Conservation (phyloP, 2,888 invertebrate species). For the Brenthis hecate region DNA sequence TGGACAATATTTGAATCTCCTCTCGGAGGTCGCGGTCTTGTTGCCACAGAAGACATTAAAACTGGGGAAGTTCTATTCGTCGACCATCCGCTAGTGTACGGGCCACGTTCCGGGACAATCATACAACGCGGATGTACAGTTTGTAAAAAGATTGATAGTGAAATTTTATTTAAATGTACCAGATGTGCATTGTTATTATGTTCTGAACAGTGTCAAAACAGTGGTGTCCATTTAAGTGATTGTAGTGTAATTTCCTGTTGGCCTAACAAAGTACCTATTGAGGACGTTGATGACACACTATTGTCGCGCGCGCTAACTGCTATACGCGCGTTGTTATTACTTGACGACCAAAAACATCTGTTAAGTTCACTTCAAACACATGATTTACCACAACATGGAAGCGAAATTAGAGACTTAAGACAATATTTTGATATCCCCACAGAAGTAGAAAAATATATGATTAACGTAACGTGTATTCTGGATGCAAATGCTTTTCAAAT, state of each 20-base stretch:
- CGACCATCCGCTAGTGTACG: constrained; percentile 86
- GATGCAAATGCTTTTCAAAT: constrained; percentile 88
- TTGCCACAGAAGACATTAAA: constrained; percentile 85
- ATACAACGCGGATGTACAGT: constrained; percentile 84
- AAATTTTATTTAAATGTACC: constrained; percentile 77
- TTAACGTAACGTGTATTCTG: constrained; percentile 82
- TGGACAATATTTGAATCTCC: constrained; percentile 85
- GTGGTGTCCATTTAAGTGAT: constrained; percentile 82
- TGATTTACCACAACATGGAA: constrained; percentile 76
- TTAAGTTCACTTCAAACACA: constrained; percentile 80
- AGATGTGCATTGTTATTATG: constrained; percentile 88
- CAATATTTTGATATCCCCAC: constrained; percentile 73
- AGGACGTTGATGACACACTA: constrained; percentile 61
- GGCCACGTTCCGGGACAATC: constrained; percentile 83
- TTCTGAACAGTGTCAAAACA: constrained; percentile 83
- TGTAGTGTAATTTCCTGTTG: constrained; percentile 84
- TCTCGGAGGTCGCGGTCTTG: constrained; percentile 87
- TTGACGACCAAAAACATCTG: constrained; percentile 74
- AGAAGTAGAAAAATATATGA: constrained; percentile 83
- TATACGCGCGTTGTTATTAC: constrained; percentile 66
- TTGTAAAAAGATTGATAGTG: constrained; percentile 80
- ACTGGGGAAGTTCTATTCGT: constrained; percentile 87
- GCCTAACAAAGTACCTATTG: constrained; percentile 75
- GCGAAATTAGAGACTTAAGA: constrained; percentile 82
- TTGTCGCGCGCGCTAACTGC: constrained; percentile 67